Base-by-base conservation (phyloP, 2,888 invertebrate species). In the Amaurobius ferox region DNA sequence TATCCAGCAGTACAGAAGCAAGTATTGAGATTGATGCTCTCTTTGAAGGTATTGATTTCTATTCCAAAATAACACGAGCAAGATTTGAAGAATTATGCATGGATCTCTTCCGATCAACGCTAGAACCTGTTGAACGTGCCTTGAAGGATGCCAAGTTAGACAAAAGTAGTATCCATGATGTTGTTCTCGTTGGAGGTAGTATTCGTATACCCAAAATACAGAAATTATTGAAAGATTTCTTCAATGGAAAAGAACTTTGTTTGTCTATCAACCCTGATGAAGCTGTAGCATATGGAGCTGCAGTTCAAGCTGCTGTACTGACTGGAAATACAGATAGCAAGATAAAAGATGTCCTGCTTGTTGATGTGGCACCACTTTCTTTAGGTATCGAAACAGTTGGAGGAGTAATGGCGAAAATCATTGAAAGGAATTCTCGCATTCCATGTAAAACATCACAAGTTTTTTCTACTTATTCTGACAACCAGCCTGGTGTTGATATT, bases 381-480 rank as follows among this genome's bases (percentile, higher is more conserved):
- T 90, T 92, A 3, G 92, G 92, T n/a, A 92, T 92, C 93, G 96
- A 96, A 91, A 91, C 91, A 0, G 91, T 91, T 7, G 91, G 91
- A 7, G 89, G 95, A 16, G 95, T 95, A 0, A 95, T 96, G 95
- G 93, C 96, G 0, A 95, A 95, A 86, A 92, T 97, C 19, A 95
- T 97, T 29, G 95, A 96, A 90, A 93, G 96, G n/a, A n/a, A n/a
- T n/a, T n/a, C n/a, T n/a, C n/a, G n/a, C n/a, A n/a, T n/a, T n/a
- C n/a, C n/a, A n/a, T 94, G 94, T 89, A 95, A 95, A 88, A 94
- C 94, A 91, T 92, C 94, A 0, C 94, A 95, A 90, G 94, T 94
- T 0, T 98, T 98, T 91, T 96, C 97, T 1, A 98, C 98, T 0
- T 97, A 97, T 91, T 93, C 96, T 19, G 97, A 98, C 92, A 97